Percentiles rank a stretch among this genome's conserved stretches.
Conservation (phyloP, 1,140 invertebrate genomes). For the Zaprionus capensis region DNA sequence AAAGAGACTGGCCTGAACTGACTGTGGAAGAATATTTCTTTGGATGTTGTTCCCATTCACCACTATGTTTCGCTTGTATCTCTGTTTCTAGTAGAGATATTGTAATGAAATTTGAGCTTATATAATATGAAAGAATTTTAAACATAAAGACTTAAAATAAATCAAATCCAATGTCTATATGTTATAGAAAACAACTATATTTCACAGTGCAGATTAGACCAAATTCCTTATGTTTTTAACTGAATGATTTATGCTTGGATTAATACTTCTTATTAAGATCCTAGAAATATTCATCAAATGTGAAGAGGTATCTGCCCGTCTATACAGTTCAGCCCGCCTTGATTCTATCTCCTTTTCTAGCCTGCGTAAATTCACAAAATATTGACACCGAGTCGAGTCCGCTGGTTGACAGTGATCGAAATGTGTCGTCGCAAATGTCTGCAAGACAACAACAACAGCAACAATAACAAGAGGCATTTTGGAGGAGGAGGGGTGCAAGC, state of each 20-base stretch:
- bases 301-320: conserved; percentile 13
- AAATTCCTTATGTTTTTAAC: too few species aligned
- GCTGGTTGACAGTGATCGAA: conserved; percentile 81
- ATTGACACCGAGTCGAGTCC: conserved; percentile 77
- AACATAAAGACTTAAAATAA: not conserved
- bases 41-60: too few species aligned
- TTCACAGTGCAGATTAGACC: accelerated
- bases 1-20: not conserved
- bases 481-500: not conserved
- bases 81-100: not conserved
- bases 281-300: not conserved
- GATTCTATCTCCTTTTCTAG: conserved; percentile 24
- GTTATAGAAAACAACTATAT: too few species aligned
- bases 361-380: conserved; percentile 84
- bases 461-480: conserved; percentile 17
- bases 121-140: accelerated
- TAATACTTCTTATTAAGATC: too few species aligned
- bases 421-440: conserved; percentile 73
- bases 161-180: not conserved
- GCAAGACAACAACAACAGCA: conserved; percentile 17
- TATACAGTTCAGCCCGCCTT: not conserved
- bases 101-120: not conserved
- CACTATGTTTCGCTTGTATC: not conserved
- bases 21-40: too few species aligned
- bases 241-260: too few species aligned